Conservation (phyloP, 2,113 vertebrate genomes). For the Carassius auratus region DNA sequence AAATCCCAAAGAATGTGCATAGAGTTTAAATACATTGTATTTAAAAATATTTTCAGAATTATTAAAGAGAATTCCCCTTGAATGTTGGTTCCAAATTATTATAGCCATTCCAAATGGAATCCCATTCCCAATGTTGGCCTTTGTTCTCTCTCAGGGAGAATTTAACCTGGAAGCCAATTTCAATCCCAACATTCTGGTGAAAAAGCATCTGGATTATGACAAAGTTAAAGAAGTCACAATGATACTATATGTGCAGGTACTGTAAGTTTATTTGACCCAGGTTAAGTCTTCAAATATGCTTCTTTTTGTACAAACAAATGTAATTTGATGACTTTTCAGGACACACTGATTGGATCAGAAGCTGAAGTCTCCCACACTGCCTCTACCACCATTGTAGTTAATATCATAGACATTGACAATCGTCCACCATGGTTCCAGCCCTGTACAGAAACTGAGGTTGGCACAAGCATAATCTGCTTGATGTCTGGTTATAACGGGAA, state of each 20-base stretch:
- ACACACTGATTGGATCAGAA: conserved; percentile 46
- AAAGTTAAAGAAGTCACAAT: conserved; percentile 59
- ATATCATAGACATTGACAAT: conserved; percentile 75
- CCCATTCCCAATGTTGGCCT: background rate
- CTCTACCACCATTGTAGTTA: conserved; percentile 70
- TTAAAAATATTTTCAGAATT: background rate
- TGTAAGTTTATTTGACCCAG: conserved; percentile 60
- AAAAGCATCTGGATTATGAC: conserved; percentile 75
- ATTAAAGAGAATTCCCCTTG: background rate
- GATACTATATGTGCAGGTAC: conserved; percentile 73
- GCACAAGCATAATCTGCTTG: conserved; percentile 63
- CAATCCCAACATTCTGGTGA: conserved; percentile 70
- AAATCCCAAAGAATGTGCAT: background rate
- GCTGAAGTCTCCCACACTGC: conserved; percentile 6
- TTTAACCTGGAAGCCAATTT: conserved; percentile 69
- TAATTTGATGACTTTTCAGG: conserved; percentile 65
- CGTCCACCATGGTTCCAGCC: conserved; percentile 84
- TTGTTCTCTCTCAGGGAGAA: conserved; percentile 61
- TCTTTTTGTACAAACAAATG: background rate
- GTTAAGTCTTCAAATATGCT: background rate
- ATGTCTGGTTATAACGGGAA: conserved; percentile 71
- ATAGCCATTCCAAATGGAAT: background rate
- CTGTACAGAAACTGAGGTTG: conserved; percentile 53
- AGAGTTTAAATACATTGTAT: background rate
- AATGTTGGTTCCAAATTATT: background rate